Conservation (phyloP, 2,888 invertebrate species). For the Aphodius sticticus region DNA sequence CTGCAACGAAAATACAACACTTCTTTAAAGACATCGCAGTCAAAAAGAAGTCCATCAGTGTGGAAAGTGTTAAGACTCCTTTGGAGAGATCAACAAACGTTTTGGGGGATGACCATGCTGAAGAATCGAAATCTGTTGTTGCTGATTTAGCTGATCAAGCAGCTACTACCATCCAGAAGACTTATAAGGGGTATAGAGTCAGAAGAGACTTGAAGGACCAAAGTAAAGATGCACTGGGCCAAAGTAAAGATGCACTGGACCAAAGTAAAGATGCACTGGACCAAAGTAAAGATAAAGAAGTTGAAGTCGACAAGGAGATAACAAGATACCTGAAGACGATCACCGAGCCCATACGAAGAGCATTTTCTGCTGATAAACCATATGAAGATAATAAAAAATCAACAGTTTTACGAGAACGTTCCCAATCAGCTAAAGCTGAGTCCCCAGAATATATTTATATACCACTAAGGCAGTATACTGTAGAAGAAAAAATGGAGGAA, state of each 20-base stretch:
- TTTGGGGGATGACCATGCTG: not conserved
- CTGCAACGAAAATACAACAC: constrained; percentile 28
- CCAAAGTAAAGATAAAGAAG: constrained; percentile 14
- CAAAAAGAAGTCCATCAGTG: constrained; percentile 22
- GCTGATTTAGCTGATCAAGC: constrained; percentile 21
- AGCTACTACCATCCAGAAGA: constrained; percentile 38
- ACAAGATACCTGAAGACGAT: constrained; percentile 33
- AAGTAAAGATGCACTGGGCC: too few species aligned
- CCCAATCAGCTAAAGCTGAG: constrained; percentile 20
- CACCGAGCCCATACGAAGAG: constrained; percentile 34
- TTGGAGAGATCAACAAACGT: not conserved
- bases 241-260: not conserved
- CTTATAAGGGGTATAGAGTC: constrained; percentile 35
- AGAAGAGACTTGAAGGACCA: constrained; percentile 12
- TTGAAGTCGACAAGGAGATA: constrained; percentile 27
- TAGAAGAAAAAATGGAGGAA: constrained; percentile 18
- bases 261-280: not conserved
- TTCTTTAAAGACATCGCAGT: constrained; percentile 7
- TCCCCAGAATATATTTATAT: constrained; percentile 42
- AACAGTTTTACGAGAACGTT: constrained; percentile 24
- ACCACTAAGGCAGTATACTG: constrained; percentile 41
- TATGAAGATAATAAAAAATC: constrained; percentile 7
- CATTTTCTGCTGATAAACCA: constrained; percentile 32
- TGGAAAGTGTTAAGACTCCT: constrained; percentile 4
- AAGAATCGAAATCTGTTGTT: constrained; percentile 11